phyloP scores from a whole-genome alignment of 2,797 vertebrate genomes.

The Setipinna tenuifilis region DNA sequence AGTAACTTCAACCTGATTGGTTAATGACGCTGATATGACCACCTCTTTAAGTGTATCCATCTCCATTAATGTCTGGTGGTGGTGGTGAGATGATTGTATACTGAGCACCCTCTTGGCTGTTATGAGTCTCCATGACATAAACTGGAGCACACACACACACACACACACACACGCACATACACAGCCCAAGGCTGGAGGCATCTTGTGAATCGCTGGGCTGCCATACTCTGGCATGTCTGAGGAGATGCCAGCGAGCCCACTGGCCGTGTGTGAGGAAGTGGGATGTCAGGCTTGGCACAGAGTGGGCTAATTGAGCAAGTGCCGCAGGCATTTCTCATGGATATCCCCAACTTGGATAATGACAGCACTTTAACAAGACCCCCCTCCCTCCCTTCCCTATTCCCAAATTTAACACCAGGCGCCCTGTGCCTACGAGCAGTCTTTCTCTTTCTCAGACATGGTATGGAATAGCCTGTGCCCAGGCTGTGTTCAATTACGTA shows the following conservation, averaged over 20 bases:
- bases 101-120: background rate
- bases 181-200: slow-evolving; percentile 3
- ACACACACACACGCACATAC: background rate
- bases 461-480: background rate
- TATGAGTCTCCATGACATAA: background rate
- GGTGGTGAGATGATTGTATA: background rate
- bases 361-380: slow-evolving; percentile 64
- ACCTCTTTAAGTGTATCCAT: background rate
- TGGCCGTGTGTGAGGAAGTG: slow-evolving; percentile 37
- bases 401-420: background rate
- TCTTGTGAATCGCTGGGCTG: slow-evolving; percentile 42
- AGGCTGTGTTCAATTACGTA: background rate
- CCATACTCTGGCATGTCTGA: slow-evolving; percentile 36
- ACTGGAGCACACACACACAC: background rate
- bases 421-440: slow-evolving; percentile 7
- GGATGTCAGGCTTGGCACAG: slow-evolving; percentile 60
- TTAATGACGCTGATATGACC: background rate
- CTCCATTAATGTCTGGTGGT: slow-evolving; percentile 6
- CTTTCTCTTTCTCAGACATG: background rate
- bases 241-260: slow-evolving; percentile 33
- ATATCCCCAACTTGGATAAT: slow-evolving; percentile 46
- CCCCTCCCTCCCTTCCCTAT: slow-evolving; percentile 51
- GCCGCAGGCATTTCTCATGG: slow-evolving; percentile 50
- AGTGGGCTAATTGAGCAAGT: slow-evolving; percentile 59
- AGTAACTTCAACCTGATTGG: background rate